Evolutionary conservation across 2,888 invertebrate species (phyloP).

Genomic region (Phengaris arion): DNA sequence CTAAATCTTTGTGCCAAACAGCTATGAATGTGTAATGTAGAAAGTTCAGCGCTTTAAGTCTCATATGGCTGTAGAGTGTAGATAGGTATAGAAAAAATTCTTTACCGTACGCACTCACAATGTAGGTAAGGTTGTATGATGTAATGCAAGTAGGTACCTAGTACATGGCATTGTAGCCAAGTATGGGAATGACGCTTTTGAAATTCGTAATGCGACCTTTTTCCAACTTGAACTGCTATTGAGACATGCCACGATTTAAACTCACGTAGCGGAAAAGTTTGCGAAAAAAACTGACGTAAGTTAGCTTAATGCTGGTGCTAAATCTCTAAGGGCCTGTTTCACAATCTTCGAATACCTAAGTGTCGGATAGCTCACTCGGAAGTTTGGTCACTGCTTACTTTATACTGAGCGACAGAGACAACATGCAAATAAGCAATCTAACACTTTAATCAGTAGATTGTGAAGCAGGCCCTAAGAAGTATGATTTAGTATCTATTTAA

Average conservation of each 20-base stretch:
- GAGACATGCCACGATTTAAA: constrained; percentile 16
- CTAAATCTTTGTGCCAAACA: not conserved
- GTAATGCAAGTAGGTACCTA: constrained; percentile 15
- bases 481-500: too few species aligned
- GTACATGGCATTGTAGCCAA: constrained; percentile 15
- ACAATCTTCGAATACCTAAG: too few species aligned
- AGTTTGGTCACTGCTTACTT: too few species aligned
- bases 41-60: not conserved
- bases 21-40: not conserved
- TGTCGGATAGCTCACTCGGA: too few species aligned
- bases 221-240: constrained; percentile 25
- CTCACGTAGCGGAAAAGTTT: constrained; percentile 4
- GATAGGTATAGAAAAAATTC: not conserved
- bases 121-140: constrained; percentile 11
- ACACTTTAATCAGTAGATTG: too few species aligned
- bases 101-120: constrained; percentile 4
- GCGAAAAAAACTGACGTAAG: not conserved
- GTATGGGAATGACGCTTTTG: constrained; percentile 28
- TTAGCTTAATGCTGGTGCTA: not conserved
- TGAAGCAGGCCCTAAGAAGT: too few species aligned
- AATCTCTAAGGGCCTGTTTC: not conserved
- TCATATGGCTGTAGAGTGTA: not conserved
- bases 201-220: constrained; percentile 25
- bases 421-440: too few species aligned
- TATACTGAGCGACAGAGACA: too few species aligned